Evolutionary conservation across 2,888 invertebrate species (phyloP).

Genomic region (Halocaridina rubra): DNA sequence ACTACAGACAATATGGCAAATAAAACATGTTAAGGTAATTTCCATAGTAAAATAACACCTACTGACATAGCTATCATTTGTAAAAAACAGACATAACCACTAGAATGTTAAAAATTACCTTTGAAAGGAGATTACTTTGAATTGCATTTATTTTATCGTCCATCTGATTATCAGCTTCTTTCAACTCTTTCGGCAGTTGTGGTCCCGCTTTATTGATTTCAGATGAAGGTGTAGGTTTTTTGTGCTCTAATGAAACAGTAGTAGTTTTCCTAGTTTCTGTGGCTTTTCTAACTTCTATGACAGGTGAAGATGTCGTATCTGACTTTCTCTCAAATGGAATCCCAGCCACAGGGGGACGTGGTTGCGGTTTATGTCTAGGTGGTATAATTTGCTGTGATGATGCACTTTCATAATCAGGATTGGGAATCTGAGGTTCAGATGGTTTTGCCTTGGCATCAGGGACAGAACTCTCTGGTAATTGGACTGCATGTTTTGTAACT

Average conservation of each 20-base stretch:
- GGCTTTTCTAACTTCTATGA: slow-evolving; percentile 12
- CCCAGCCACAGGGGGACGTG: not conserved
- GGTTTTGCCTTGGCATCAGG: not conserved
- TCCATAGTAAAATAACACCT: too few species aligned
- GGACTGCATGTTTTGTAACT: not conserved
- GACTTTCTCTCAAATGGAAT: too few species aligned
- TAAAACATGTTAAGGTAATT: too few species aligned
- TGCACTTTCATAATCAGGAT: slow-evolving; percentile 41
- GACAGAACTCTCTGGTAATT: not conserved
- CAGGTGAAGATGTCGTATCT: not conserved
- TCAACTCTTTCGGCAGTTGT: not conserved
- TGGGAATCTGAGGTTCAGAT: slow-evolving; percentile 24
- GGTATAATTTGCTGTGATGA: not conserved
- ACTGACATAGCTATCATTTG: too few species aligned
- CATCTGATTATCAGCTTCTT: not conserved
- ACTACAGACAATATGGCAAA: too few species aligned
- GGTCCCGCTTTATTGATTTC: slow-evolving; percentile 15
- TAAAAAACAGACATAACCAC: too few species aligned
- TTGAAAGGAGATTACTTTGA: slow-evolving; percentile 43
- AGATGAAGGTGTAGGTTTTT: slow-evolving; percentile 9
- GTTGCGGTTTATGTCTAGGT: slow-evolving; percentile 25
- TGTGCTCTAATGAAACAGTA: not conserved
- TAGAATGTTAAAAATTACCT: slow-evolving; percentile 35
- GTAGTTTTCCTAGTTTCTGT: not conserved
- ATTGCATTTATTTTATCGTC: slow-evolving; percentile 52